phyloP scores from a whole-genome alignment of 2,888 invertebrate genomes.

The Autographa pulchrina region DNA sequence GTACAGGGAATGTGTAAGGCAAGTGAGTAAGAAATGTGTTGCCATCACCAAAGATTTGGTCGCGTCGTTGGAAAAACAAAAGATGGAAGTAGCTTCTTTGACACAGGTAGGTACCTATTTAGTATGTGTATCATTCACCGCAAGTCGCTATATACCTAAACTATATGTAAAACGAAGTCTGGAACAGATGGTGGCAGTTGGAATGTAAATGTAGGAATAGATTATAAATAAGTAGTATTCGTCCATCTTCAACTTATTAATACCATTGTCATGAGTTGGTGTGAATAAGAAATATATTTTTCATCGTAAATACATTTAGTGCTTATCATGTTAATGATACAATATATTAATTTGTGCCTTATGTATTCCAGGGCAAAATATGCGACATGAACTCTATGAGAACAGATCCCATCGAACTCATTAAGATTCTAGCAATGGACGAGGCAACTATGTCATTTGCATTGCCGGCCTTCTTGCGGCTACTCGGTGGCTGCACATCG shows the following conservation, averaged over 20 bases:
- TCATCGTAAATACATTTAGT: not conserved
- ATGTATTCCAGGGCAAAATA: slow-evolving; percentile 66
- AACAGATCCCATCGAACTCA: slow-evolving; percentile 71
- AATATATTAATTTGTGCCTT: not conserved
- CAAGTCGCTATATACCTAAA: not conserved
- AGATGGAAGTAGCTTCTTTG: slow-evolving; percentile 65
- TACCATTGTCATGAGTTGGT: no score
- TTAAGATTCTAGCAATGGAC: slow-evolving; percentile 75
- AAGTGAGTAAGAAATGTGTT: slow-evolving; percentile 67
- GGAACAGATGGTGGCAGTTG: not conserved
- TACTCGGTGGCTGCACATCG: slow-evolving; percentile 68
- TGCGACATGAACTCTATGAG: slow-evolving; percentile 72
- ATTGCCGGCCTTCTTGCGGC: slow-evolving; percentile 74
- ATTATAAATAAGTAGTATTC: not conserved
- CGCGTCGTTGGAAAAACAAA: slow-evolving; percentile 65
- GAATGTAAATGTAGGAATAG: not conserved
- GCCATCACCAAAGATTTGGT: slow-evolving; percentile 72
- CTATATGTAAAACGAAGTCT: not conserved
- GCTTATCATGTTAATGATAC: not conserved
- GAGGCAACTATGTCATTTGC: slow-evolving; percentile 75
- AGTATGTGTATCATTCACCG: not conserved
- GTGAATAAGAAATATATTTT: not conserved
- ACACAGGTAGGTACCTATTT: slow-evolving; percentile 63
- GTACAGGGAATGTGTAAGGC: slow-evolving; percentile 71
- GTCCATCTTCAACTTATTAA: no score